These are phyloP conservation scores for Styela plicata DNA, from an alignment of 23 tunicate species.

Conservation along the genomic window DNA sequence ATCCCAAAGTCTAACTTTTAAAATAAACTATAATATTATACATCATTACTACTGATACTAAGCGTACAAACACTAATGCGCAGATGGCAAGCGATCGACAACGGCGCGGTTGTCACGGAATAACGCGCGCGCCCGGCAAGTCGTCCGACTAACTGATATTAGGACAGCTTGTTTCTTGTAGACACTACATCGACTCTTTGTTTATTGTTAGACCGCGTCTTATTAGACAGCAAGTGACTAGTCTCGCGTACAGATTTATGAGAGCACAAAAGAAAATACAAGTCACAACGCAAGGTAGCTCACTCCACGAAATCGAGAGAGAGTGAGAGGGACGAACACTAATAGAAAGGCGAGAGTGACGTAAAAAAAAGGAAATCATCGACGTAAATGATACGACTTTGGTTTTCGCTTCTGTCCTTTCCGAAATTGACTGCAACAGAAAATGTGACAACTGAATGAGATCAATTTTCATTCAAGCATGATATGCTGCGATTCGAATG, in stretches of 20 bases:
- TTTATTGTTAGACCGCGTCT: slow-evolving; percentile 34
- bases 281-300: background rate
- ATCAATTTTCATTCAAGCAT: no score
- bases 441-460: background rate
- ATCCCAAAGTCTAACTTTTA: no score
- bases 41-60: background rate
- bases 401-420: background rate
- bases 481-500: no score
- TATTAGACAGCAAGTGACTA: slow-evolving; percentile 32
- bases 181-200: slow-evolving; percentile 33
- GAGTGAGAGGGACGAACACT: background rate
- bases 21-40: no score
- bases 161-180: slow-evolving; percentile 11
- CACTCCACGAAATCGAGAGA: background rate
- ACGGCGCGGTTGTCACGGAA: background rate
- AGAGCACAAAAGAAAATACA: slow-evolving; percentile 28
- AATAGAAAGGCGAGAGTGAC: background rate
- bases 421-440: background rate
- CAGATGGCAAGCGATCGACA: background rate
- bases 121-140: slow-evolving; percentile 18
- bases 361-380: background rate
- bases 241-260: slow-evolving; percentile 16
- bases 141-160: slow-evolving; percentile 13
- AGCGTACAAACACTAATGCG: background rate
- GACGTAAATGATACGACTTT: background rate